A percentile compares a stretch with the other conserved stretches of the same genome.
phyloP scores from a whole-genome alignment of 2,113 vertebrate species.

The Mus spicilegus region DNA sequence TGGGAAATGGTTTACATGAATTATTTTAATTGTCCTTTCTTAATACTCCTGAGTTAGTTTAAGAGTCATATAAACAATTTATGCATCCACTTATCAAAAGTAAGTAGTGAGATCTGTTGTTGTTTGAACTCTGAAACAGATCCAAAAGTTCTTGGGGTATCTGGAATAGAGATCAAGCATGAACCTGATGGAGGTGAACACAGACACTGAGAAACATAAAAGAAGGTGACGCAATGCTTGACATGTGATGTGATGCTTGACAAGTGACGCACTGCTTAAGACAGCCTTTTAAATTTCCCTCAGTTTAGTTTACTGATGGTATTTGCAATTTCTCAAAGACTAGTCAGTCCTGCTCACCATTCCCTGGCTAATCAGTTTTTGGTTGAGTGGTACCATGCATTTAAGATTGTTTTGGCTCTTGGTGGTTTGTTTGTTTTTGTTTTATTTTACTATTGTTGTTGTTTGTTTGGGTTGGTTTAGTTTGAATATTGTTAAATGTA shows the following conservation, averaged over 20 bases:
- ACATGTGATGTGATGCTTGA: too few species aligned
- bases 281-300: neutral
- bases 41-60: conserved; percentile 18
- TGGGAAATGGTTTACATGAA: neutral
- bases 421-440: too few species aligned
- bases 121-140: conserved; percentile 1
- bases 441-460: neutral
- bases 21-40: neutral
- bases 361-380: neutral
- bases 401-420: neutral
- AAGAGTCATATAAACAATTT: neutral
- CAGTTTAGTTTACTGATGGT: neutral
- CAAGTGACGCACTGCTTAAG: neutral
- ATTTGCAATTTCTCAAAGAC: conserved; percentile 12
- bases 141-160: neutral
- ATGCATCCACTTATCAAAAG: neutral
- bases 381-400: neutral
- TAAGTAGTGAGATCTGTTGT: conserved; percentile 24
- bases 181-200: neutral
- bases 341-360: neutral
- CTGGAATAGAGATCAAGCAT: neutral
- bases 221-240: too few species aligned
- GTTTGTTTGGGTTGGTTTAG: neutral
- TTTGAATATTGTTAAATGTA: too few species aligned
- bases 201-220: neutral